These are phyloP conservation scores for Bufo gargarizans DNA, from an alignment of 2,113 vertebrate species.

Conservation along the genomic window DNA sequence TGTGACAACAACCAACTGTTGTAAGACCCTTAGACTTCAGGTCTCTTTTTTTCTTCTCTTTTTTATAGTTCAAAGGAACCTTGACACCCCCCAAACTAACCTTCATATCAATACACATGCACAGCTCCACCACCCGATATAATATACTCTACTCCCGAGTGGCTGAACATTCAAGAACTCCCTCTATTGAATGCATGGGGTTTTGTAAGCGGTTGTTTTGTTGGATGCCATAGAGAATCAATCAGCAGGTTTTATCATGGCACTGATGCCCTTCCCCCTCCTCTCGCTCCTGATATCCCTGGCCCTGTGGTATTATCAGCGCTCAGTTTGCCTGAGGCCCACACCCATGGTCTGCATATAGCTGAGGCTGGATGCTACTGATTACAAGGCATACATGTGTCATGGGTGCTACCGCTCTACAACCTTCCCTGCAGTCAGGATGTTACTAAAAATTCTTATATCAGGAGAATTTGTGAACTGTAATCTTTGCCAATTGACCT, in stretches of 20 bases:
- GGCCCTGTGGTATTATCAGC: constrained; percentile 46
- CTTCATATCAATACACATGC: background rate
- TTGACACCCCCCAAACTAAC: background rate
- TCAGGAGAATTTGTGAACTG: background rate
- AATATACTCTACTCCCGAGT: background rate
- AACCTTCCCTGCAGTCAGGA: constrained; percentile 33
- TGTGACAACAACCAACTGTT: too few relatives aligned
- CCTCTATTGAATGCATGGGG: constrained; percentile 36
- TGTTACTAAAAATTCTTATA: background rate
- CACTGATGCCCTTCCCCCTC: constrained; percentile 30
- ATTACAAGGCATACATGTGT: constrained; percentile 44
- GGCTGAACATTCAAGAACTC: constrained; percentile 49
- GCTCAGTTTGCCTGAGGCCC: constrained; percentile 36
- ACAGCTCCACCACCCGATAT: background rate
- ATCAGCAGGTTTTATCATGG: constrained; percentile 49
- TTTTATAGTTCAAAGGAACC: background rate
- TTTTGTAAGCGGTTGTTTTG: constrained; percentile 33
- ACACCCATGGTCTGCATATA: constrained; percentile 44
- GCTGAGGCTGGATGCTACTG: constrained; percentile 46
- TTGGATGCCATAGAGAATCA: constrained; percentile 37
- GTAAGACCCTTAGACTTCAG: too few relatives aligned
- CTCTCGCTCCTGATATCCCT: constrained; percentile 41
- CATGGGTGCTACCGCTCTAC: constrained; percentile 39
- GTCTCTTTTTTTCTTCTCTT: too few relatives aligned
- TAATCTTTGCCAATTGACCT: too few relatives aligned